Conservation (phyloP, 2,113 vertebrate genomes). For the Zosterops japonicus region DNA sequence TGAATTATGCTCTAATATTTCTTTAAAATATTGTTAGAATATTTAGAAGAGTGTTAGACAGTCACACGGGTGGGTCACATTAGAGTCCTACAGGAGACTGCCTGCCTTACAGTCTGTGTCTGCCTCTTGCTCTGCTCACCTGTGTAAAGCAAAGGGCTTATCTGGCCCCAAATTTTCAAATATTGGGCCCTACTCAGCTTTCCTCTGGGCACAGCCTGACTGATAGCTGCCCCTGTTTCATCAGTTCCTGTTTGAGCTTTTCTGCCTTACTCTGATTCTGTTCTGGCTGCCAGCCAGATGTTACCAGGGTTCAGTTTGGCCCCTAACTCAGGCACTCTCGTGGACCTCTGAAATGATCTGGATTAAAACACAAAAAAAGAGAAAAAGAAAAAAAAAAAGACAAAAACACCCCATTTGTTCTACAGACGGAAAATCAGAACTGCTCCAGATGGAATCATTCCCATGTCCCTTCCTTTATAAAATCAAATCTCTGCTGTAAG, state of each 20-base stretch:
- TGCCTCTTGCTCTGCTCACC: neutral
- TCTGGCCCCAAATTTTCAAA: neutral
- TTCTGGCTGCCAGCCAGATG: neutral
- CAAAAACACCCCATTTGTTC: neutral
- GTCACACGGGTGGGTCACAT: no score
- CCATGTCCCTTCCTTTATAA: neutral
- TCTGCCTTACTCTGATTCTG: neutral
- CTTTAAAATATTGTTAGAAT: neutral
- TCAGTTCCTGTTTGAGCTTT: neutral
- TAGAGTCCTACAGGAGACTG: neutral
- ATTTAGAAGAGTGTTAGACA: neutral
- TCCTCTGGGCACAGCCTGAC: neutral
- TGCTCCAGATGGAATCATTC: neutral
- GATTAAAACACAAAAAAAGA: neutral
- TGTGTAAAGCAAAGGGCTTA: neutral
- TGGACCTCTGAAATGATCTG: neutral
- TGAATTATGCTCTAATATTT: neutral
- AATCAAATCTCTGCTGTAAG: neutral
- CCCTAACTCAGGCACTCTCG: neutral
- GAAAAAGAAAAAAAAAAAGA: neutral
- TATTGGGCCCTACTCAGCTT: neutral
- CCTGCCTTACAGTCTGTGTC: neutral
- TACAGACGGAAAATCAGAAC: neutral
- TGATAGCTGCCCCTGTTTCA: neutral
- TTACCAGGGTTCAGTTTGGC: neutral